A percentile compares a stretch with the other conserved stretches of the same genome.
phyloP scores from a whole-genome alignment of 2,113 vertebrate genomes.

The Acinonyx jubatus region DNA sequence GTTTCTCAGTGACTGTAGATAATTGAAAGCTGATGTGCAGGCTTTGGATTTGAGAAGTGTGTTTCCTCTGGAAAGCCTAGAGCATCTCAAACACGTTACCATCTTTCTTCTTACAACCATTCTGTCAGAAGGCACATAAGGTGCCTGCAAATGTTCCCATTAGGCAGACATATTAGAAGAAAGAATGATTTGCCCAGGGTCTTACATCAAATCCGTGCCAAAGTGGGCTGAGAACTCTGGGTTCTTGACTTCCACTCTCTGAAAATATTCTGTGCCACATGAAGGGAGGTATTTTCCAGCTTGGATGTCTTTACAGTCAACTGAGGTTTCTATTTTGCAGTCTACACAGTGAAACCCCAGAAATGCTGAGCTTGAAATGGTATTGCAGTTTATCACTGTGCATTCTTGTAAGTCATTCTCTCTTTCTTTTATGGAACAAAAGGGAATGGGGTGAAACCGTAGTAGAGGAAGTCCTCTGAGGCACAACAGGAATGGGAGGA shows the following conservation, averaged over 20 bases:
- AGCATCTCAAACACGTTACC: not conserved
- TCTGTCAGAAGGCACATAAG: not conserved
- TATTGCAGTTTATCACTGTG: not conserved
- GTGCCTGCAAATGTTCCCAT: not conserved
- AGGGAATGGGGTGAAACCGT: not conserved
- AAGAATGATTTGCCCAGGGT: not conserved
- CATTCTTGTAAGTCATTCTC: not conserved
- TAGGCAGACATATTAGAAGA: not conserved
- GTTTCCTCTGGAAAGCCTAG: not conserved
- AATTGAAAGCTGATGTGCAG: not conserved
- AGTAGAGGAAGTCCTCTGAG: not conserved
- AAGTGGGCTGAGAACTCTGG: not conserved
- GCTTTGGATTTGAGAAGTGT: slow-evolving; percentile 9
- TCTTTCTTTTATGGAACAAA: slow-evolving; percentile 34
- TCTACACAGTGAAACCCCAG: not conserved
- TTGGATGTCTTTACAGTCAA: slow-evolving; percentile 13
- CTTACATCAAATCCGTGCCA: not conserved
- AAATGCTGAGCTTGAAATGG: slow-evolving; percentile 6
- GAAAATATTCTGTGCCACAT: not conserved
- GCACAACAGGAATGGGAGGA: not conserved
- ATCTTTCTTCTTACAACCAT: not conserved
- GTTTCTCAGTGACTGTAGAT: slow-evolving; percentile 3
- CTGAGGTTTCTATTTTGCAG: slow-evolving; percentile 23
- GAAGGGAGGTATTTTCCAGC: not conserved
- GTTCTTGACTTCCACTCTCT: not conserved